A percentile compares a stretch with the other conserved stretches of the same genome.
phyloP scores from a whole-genome alignment of 1,140 invertebrate genomes.

The Drosophila pseudoananassae region DNA sequence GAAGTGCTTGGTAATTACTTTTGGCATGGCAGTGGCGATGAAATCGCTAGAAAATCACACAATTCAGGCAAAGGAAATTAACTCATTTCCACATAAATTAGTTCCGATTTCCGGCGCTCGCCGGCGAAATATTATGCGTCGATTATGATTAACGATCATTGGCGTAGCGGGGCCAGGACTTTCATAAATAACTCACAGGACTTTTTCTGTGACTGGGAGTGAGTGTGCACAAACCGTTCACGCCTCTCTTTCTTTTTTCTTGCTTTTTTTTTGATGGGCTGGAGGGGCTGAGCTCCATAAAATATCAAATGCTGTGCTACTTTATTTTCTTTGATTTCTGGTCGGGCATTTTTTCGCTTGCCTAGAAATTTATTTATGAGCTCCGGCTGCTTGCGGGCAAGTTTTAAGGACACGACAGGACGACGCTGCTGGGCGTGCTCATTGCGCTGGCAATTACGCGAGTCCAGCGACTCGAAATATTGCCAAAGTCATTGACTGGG shows the following conservation, averaged over 20 bases:
- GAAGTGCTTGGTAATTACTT: conserved; percentile 73
- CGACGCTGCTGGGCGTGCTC: conserved; percentile 50
- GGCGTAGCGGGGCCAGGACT: conserved; percentile 45
- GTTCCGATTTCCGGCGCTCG: conserved; percentile 64
- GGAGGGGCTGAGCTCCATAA: conserved; percentile 29
- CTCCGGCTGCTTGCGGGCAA: conserved; percentile 27
- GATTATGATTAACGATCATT: conserved; percentile 81
- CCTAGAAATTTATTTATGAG: conserved; percentile 57
- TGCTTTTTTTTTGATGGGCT: conserved; percentile 11
- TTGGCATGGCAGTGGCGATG: conserved; percentile 49
- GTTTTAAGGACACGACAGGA: conserved; percentile 67
- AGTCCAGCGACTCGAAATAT: conserved; percentile 52
- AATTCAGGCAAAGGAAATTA: conserved; percentile 79
- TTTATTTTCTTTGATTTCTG: conserved; percentile 41
- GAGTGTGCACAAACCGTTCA: conserved; percentile 59
- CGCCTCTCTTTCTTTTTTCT: conserved; percentile 28
- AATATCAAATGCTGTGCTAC: conserved; percentile 32
- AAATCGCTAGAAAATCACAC: conserved; percentile 80
- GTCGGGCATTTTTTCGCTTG: conserved; percentile 22
- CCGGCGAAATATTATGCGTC: conserved; percentile 75
- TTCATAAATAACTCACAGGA: conserved; percentile 49
- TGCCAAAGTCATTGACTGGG: conserved; percentile 73
- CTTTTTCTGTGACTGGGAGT: conserved; percentile 26
- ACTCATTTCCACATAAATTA: conserved; percentile 82
- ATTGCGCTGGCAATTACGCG: conserved; percentile 66